A percentile compares a stretch with the other conserved stretches of the same genome.
Conservation (phyloP, 1,140 invertebrate genomes). For the Teleopsis dalmanni region DNA sequence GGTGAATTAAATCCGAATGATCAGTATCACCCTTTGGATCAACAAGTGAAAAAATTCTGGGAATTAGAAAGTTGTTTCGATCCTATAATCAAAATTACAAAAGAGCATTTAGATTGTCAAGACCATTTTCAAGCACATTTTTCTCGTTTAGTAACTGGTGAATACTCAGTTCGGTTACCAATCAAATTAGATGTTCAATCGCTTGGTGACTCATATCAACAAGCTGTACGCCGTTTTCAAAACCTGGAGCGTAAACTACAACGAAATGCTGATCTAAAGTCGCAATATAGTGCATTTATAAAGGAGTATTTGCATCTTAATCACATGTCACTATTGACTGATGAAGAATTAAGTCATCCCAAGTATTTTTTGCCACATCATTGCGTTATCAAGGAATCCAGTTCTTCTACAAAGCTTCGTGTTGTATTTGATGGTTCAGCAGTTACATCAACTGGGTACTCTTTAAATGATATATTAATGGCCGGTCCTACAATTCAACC, state of each 20-base stretch:
- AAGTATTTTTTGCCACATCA: slow-evolving; percentile 29
- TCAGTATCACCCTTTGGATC: neutral
- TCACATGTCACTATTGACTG: slow-evolving; percentile 5
- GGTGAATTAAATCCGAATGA: neutral
- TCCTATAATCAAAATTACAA: neutral
- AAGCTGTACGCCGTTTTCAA: neutral
- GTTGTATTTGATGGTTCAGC: slow-evolving; percentile 27
- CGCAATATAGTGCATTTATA: slow-evolving; percentile 6
- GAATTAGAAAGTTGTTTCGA: slow-evolving; percentile 3
- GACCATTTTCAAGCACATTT: neutral
- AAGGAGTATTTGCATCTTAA: slow-evolving; percentile 10
- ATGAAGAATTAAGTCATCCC: neutral
- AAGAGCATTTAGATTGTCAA: slow-evolving; percentile 5
- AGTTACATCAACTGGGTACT: slow-evolving; percentile 16
- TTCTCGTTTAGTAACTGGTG: neutral
- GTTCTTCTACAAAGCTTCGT: slow-evolving; percentile 26
- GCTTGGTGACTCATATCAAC: slow-evolving; percentile 5
- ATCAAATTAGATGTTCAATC: neutral
- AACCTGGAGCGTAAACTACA: neutral
- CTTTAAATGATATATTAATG: slow-evolving; percentile 32
- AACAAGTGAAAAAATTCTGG: slow-evolving; percentile 5
- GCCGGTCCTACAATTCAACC: slow-evolving; percentile 31
- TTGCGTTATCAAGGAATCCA: slow-evolving; percentile 25
- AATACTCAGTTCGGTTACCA: neutral
- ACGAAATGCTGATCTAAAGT: neutral